Conservation (phyloP, 2,113 vertebrate genomes). For the Mohoua ochrocephala region DNA sequence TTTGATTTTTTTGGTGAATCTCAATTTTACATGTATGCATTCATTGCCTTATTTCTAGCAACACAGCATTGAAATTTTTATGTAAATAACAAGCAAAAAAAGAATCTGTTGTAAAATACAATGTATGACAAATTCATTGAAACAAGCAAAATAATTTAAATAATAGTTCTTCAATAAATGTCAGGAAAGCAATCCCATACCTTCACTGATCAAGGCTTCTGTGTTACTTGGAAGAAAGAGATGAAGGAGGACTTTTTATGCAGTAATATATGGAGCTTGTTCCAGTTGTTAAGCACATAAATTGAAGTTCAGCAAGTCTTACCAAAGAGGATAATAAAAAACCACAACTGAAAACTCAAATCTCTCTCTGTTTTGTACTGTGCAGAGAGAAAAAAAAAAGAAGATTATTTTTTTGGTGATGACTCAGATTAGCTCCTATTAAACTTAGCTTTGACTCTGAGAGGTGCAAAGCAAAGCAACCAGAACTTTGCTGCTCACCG, state of each 20-base stretch:
- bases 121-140: slow-evolving; percentile 18
- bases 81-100: not conserved
- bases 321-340: not conserved
- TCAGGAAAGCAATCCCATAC: slow-evolving; percentile 5
- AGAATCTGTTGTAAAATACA: slow-evolving; percentile 13
- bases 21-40: not conserved
- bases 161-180: slow-evolving; percentile 30
- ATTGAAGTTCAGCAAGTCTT: not conserved
- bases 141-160: slow-evolving; percentile 29
- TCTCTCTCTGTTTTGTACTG: not conserved
- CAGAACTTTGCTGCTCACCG: not conserved
- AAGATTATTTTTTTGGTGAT: not conserved
- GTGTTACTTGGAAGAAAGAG: not conserved
- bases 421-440: not conserved
- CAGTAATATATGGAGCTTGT: not conserved
- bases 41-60: slow-evolving; percentile 5
- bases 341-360: not conserved
- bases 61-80: not conserved
- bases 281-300: slow-evolving; percentile 23
- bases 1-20: not conserved
- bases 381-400: fast-evolving
- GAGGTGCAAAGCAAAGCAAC: not conserved
- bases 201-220: not conserved
- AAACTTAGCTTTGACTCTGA: not conserved
- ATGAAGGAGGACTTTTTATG: not conserved